phyloP scores from a whole-genome alignment of 2,888 invertebrate genomes.

The Cerastis rubricosa region DNA sequence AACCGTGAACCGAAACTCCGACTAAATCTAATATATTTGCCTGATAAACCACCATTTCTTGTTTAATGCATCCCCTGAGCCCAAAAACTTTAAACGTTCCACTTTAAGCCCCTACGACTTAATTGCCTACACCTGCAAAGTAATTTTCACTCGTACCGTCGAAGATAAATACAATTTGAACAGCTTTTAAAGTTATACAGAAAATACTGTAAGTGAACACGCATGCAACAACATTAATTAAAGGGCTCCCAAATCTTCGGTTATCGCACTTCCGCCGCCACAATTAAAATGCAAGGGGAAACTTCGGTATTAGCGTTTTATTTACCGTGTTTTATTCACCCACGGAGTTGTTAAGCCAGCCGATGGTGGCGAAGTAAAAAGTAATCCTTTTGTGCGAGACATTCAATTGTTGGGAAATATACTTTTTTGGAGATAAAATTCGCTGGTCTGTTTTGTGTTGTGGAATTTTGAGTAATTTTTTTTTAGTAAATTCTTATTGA shows the following conservation, averaged over 20 bases:
- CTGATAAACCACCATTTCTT: conserved; percentile 62
- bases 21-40: conserved; percentile 60
- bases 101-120: conserved; percentile 65
- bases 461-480: neutral
- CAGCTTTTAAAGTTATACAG: conserved; percentile 76
- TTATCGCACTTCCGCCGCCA: conserved; percentile 86
- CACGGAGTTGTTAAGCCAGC: conserved; percentile 59
- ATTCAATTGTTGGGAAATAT: conserved; percentile 12
- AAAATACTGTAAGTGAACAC: conserved; percentile 83
- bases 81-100: conserved; percentile 60
- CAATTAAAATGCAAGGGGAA: conserved; percentile 89
- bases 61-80: conserved; percentile 59
- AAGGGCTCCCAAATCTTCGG: conserved; percentile 88
- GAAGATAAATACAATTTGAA: conserved; percentile 72
- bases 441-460: neutral
- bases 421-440: conserved; percentile 11
- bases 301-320: conserved; percentile 78
- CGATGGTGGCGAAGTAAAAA: conserved; percentile 32
- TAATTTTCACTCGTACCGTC: conserved; percentile 63
- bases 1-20: conserved; percentile 59
- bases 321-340: conserved; percentile 77
- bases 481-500: neutral
- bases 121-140: conserved; percentile 67
- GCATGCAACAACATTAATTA: conserved; percentile 89
- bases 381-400: conserved; percentile 28